Conservation (phyloP, 1,140 invertebrate species). For the Vanessa tameamea region DNA sequence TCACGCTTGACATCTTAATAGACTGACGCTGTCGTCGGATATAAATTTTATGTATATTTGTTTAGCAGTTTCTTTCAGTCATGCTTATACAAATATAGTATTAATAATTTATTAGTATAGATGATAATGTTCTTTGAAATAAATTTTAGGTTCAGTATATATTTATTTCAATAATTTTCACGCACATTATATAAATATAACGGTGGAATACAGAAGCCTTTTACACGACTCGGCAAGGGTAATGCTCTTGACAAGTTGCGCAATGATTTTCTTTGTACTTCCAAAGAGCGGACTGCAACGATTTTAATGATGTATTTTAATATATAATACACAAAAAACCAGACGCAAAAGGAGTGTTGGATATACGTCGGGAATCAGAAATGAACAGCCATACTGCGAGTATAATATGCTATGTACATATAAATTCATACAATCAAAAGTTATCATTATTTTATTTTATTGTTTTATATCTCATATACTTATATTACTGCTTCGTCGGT, state of each 20-base stretch:
- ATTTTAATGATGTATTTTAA: constrained; percentile 28
- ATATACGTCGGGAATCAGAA: not conserved
- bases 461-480: no score
- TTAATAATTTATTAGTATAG: no score
- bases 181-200: not conserved
- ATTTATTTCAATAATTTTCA: not conserved
- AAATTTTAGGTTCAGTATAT: no score
- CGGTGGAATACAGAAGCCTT: not conserved
- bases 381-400: not conserved
- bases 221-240: constrained; percentile 17
- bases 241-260: constrained; percentile 27
- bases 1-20: no score
- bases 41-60: no score
- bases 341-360: constrained; percentile 5
- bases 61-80: no score
- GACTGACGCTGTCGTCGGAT: no score
- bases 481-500: no score
- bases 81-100: no score
- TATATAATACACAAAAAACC: constrained; percentile 20
- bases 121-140: no score
- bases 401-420: not conserved
- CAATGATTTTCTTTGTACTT: constrained; percentile 22
- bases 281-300: constrained; percentile 23
- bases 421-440: not conserved
- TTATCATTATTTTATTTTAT: not conserved